Percentiles rank a stretch among this genome's conserved stretches.
Conservation (phyloP, 1,140 invertebrate genomes). For the Phymastichus coffea region DNA sequence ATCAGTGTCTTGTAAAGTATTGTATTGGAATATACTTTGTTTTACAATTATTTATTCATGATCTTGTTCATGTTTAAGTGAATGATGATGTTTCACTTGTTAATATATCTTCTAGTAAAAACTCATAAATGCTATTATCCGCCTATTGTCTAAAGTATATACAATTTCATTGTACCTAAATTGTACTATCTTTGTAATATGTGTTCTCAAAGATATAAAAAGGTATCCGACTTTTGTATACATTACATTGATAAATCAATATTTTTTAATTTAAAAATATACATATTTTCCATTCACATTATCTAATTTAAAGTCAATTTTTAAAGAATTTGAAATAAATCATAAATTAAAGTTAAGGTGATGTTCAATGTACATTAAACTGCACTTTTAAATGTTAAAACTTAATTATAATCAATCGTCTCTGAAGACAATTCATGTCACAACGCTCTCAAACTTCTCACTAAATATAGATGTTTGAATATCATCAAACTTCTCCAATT, state of each 20-base stretch:
- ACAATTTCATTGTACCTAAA: conserved; percentile 31
- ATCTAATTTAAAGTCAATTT: background rate
- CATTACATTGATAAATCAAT: background rate
- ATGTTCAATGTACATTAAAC: background rate
- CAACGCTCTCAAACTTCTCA: conserved; percentile 19
- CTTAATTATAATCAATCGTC: background rate
- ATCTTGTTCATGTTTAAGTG: background rate
- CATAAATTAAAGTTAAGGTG: conserved; percentile 10
- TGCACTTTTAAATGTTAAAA: conserved; percentile 1
- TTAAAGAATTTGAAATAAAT: background rate
- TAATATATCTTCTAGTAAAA: conserved; percentile 29
- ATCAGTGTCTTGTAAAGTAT: no score
- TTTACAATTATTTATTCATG: conserved; percentile 1
- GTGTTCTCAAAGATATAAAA: background rate
- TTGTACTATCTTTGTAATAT: conserved; percentile 4
- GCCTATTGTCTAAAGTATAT: conserved; percentile 47
- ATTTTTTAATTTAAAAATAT: conserved; percentile 5
- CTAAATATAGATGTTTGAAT: conserved; percentile 26
- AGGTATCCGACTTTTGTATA: conserved; percentile 6
- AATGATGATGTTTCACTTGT: conserved; percentile 1
- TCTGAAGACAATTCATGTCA: background rate
- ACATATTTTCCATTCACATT: background rate
- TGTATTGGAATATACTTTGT: no score
- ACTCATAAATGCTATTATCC: conserved; percentile 14
- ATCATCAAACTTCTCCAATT: conserved; percentile 8